phyloP scores from a whole-genome alignment of 2,113 vertebrate species.

The Zapornia atra region DNA sequence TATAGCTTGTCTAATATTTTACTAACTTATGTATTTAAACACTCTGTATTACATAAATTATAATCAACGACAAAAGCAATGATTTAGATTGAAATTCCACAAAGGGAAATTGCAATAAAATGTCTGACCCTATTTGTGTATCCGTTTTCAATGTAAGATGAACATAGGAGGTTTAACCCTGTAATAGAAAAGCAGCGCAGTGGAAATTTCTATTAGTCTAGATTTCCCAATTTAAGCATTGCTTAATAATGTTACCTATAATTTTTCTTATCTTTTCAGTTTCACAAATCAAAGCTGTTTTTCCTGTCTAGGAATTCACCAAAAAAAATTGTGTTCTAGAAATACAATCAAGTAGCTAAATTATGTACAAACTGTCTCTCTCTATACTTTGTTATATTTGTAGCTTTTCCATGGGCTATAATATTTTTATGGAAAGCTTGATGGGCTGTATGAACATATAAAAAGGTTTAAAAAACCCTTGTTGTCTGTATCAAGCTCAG shows the following conservation, averaged over 20 bases:
- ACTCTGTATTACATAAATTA: slow-evolving; percentile 73
- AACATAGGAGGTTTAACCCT: slow-evolving; percentile 25
- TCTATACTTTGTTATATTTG: neutral
- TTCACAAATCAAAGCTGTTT: neutral
- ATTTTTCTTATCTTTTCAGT: neutral
- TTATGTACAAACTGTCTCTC: neutral
- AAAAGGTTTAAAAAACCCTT: neutral
- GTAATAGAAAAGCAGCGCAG: slow-evolving; percentile 31
- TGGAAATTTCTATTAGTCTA: neutral
- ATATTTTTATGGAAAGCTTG: neutral
- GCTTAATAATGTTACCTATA: neutral
- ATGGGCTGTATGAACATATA: neutral
- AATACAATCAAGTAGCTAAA: neutral
- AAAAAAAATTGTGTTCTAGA: neutral
- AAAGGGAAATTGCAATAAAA: slow-evolving; percentile 69
- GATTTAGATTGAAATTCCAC: slow-evolving; percentile 71
- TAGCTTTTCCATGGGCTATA: neutral
- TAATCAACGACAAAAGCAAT: slow-evolving; percentile 62
- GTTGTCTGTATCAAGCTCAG: neutral
- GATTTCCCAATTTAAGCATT: neutral
- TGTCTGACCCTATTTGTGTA: slow-evolving; percentile 58
- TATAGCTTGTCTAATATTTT: slow-evolving; percentile 65
- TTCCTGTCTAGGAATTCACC: neutral
- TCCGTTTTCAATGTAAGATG: slow-evolving; percentile 56
- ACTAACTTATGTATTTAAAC: slow-evolving; percentile 66